A percentile compares a stretch with the other conserved stretches of the same genome.
These are phyloP conservation scores for Platycheirus rosarum DNA, from an alignment of 2,888 invertebrate species.

Conservation along the genomic window DNA sequence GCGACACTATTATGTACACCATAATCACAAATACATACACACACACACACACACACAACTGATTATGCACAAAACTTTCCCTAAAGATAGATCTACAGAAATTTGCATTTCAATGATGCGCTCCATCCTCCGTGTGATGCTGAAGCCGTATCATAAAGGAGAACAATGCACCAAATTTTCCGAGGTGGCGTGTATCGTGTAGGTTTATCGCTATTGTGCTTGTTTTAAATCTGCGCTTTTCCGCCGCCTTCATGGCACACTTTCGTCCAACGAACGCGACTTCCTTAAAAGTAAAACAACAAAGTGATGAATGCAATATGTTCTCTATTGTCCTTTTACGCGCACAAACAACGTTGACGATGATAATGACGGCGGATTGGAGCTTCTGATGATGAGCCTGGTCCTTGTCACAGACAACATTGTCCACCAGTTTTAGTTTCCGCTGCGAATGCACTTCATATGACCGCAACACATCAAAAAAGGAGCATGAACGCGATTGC, in stretches of 20 bases:
- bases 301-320: slow-evolving; percentile 40
- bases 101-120: slow-evolving; percentile 68
- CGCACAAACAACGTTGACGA: slow-evolving; percentile 3
- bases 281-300: slow-evolving; percentile 60
- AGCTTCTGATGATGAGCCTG: slow-evolving; percentile 59
- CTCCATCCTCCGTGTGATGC: background rate
- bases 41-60: slow-evolving; percentile 19
- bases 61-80: slow-evolving; percentile 54
- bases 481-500: slow-evolving; percentile 54
- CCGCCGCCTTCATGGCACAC: slow-evolving; percentile 35
- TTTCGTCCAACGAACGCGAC: slow-evolving; percentile 37
- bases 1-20: slow-evolving; percentile 23
- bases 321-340: slow-evolving; percentile 2
- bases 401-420: slow-evolving; percentile 66
- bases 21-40: no score
- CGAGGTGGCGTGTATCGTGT: slow-evolving; percentile 15
- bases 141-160: background rate
- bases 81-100: slow-evolving; percentile 60
- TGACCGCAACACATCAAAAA: slow-evolving; percentile 60
- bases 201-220: slow-evolving; percentile 20
- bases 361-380: slow-evolving; percentile 23
- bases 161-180: slow-evolving; percentile 62
- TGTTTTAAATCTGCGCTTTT: slow-evolving; percentile 20
- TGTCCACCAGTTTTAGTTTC: slow-evolving; percentile 55
- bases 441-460: slow-evolving; percentile 26